Base-by-base conservation (phyloP, 2,113 vertebrate species). In the Apodemus speciosus region DNA sequence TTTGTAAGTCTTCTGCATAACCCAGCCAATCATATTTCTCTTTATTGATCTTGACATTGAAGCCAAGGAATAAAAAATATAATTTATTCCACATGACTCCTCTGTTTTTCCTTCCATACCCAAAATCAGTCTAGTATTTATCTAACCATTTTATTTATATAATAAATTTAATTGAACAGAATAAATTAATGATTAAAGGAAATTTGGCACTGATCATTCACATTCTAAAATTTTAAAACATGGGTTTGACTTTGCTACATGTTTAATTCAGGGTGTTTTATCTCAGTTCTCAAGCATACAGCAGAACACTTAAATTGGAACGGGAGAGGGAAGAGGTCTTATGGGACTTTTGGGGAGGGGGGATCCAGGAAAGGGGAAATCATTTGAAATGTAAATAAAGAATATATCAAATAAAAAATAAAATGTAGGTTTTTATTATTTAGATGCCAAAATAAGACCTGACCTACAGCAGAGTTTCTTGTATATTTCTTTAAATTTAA, bases 211-310 rank as follows among this genome's bases (percentile, higher is more conserved):
- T 69, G 35, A 71, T 21, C n/a, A 62, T n/a, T 80, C 62, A 73
- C 20, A 79, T 11, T 18, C 30, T 92, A 40, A 35, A n/a, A 73
- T 85, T 95, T 94, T 80, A 62, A 75, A 87, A n/a, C 60, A 60
- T 27, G 51, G 14, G 58, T 80, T 85, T 64, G 58, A 3, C 3
- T n/a, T 40, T 88, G 25, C 56, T 56, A 46, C 14, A 56, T 64
- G 11, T 75, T 35, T 88, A 80, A 62, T 40, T 46, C 15, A 64
- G 23, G 0, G 0, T 88, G 69, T 40, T 90, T 88, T 77, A 60
- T 85, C 58, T 92, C 43, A 64, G 32, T 18, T 85, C 51, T 38
- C 53, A 53, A 14, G 23, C 84, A 91, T 85, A 32, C 76, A 73
- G 80, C 66, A 89, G n/a, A 75, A 43, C 62, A 85, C 40, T 81